Conservation (phyloP, 2,797 vertebrate genomes). For the Chloroceryle inda region DNA sequence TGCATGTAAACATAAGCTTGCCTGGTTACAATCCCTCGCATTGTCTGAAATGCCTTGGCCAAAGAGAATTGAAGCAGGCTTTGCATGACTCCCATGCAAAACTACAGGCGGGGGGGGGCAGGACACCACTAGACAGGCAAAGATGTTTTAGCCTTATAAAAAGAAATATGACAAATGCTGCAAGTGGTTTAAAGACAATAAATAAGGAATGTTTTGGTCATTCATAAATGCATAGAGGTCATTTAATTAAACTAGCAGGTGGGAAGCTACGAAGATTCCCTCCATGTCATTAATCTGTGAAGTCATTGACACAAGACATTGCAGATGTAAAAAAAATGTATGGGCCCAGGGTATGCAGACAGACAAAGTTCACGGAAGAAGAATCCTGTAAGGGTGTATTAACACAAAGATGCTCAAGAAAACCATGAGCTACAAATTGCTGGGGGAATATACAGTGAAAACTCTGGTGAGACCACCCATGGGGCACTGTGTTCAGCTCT, state of each 20-base stretch:
- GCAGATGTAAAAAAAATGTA: neutral
- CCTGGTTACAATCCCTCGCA: neutral
- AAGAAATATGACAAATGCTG: neutral
- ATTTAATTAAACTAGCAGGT: neutral
- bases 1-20: neutral
- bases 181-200: neutral
- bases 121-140: neutral
- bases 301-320: neutral
- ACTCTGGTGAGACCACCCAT: neutral
- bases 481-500: neutral
- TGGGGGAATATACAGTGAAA: neutral
- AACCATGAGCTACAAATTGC: neutral
- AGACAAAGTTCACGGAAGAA: neutral
- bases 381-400: neutral
- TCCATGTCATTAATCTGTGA: neutral
- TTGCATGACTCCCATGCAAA: neutral
- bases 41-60: neutral
- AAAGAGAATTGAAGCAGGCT: neutral
- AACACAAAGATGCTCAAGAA: neutral
- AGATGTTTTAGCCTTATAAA: neutral
- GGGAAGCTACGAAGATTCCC: neutral
- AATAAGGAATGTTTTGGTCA: neutral
- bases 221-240: neutral
- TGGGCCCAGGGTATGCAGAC: neutral
- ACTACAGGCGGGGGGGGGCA: neutral